Conservation (phyloP, 2,113 vertebrate genomes). For the Orycteropus afer region DNA sequence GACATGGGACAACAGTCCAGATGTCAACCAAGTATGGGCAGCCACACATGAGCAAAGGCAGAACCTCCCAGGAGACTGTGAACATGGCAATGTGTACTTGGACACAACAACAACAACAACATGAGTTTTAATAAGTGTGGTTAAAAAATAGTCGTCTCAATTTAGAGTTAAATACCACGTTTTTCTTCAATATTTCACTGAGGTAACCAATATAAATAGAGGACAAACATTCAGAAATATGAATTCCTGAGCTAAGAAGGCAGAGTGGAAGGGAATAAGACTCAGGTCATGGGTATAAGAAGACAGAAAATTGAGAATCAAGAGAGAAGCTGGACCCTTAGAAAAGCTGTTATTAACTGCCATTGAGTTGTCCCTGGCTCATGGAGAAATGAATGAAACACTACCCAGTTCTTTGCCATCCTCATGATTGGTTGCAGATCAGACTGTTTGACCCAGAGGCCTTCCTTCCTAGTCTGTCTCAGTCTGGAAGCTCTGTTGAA, state of each 20-base stretch:
- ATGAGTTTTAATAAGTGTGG: not conserved
- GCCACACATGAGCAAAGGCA: accelerated
- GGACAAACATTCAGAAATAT: accelerated
- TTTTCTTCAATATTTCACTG: not conserved
- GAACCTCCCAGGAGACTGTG: not conserved
- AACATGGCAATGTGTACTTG: not conserved
- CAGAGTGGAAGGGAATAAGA: accelerated
- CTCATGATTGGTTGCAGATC: not conserved
- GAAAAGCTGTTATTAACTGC: not conserved
- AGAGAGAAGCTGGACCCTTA: not conserved
- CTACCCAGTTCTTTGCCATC: not conserved
- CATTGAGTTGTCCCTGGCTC: not conserved
- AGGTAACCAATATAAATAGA: accelerated
- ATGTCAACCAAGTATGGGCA: too few species aligned
- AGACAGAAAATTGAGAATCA: not conserved
- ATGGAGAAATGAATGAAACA: not conserved
- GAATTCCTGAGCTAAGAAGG: accelerated
- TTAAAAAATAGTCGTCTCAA: accelerated
- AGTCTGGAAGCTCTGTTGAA: not conserved
- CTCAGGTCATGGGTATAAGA: accelerated
- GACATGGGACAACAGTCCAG: accelerated
- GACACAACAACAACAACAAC: accelerated
- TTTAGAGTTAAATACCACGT: not conserved
- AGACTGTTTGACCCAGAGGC: not conserved
- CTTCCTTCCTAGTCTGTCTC: not conserved